Evolutionary conservation across 2,888 invertebrate genomes (phyloP).

Genomic region (Acleris holmiana): DNA sequence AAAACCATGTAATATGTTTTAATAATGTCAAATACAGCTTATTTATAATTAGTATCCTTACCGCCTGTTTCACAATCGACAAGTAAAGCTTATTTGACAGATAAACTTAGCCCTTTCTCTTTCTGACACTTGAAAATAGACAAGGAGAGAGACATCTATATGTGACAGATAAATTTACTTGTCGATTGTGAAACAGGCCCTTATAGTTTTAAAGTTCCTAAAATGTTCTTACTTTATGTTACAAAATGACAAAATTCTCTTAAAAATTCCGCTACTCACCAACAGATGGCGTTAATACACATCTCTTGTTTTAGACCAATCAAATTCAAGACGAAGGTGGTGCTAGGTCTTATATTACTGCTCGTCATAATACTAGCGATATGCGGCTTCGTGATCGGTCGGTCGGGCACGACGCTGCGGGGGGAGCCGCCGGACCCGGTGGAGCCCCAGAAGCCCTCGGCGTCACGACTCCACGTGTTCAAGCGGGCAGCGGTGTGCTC

Average conservation of each 20-base stretch:
- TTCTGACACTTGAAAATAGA: too few species aligned
- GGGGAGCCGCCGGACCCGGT: conserved; percentile 87
- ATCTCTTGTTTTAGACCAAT: conserved; percentile 57
- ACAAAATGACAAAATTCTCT: background rate
- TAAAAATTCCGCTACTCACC: conserved; percentile 41
- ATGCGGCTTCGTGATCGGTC: conserved; percentile 62
- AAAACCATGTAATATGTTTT: too few species aligned
- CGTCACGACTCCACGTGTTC: conserved; percentile 87
- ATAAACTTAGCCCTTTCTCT: too few species aligned
- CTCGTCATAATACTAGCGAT: conserved; percentile 66
- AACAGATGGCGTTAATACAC: conserved; percentile 50
- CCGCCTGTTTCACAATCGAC: too few species aligned
- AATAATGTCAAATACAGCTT: too few species aligned
- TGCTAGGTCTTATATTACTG: conserved; percentile 55
- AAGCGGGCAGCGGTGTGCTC: conserved; percentile 90
- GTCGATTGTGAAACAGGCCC: too few species aligned
- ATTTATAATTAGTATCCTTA: too few species aligned
- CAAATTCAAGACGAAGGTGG: conserved; percentile 60
- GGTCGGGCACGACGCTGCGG: conserved; percentile 52
- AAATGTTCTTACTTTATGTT: too few species aligned
- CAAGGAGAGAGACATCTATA: too few species aligned
- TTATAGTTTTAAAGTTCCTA: too few species aligned
- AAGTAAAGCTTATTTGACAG: too few species aligned
- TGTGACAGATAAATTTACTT: too few species aligned
- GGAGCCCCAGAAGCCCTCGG: conserved; percentile 85